phyloP scores from a whole-genome alignment of 2,888 invertebrate genomes.

The Drosophila cracens region DNA sequence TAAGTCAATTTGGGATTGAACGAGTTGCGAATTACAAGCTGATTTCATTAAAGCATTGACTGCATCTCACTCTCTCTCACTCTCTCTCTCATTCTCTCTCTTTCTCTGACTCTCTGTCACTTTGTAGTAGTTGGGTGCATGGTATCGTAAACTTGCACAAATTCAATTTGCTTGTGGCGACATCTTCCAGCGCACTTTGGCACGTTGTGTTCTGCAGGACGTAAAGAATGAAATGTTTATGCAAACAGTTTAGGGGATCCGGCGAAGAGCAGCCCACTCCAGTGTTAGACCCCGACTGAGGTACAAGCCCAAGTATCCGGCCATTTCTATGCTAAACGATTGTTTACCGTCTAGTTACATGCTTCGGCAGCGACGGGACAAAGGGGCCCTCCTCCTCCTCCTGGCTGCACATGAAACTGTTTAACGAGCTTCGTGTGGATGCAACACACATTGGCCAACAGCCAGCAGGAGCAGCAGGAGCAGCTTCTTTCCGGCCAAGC shows the following conservation, averaged over 20 bases:
- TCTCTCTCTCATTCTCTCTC: neutral
- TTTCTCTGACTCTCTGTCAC: neutral
- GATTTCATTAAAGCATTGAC: slow-evolving; percentile 29
- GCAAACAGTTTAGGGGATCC: slow-evolving; percentile 69
- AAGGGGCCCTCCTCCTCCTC: neutral
- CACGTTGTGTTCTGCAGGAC: slow-evolving; percentile 54
- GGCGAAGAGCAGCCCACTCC: neutral
- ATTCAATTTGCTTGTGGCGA: slow-evolving; percentile 67
- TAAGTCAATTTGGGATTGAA: slow-evolving; percentile 44
- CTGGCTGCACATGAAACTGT: slow-evolving; percentile 39
- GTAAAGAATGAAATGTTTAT: slow-evolving; percentile 63
- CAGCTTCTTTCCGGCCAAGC: slow-evolving; percentile 7
- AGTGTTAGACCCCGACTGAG: neutral
- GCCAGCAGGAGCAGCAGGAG: slow-evolving; percentile 19
- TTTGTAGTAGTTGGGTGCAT: neutral
- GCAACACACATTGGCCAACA: slow-evolving; percentile 44
- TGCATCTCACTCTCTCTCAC: neutral
- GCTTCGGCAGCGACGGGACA: slow-evolving; percentile 23
- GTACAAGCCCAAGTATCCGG: slow-evolving; percentile 26
- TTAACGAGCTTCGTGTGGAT: slow-evolving; percentile 32
- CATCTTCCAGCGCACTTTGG: slow-evolving; percentile 60
- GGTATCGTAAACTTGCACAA: slow-evolving; percentile 47
- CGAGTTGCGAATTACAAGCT: slow-evolving; percentile 57
- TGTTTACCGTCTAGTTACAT: slow-evolving; percentile 66
- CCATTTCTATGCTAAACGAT: slow-evolving; percentile 72